These are phyloP conservation scores for Diogma glabrata DNA, from an alignment of 2,888 invertebrate genomes.

Conservation along the genomic window DNA sequence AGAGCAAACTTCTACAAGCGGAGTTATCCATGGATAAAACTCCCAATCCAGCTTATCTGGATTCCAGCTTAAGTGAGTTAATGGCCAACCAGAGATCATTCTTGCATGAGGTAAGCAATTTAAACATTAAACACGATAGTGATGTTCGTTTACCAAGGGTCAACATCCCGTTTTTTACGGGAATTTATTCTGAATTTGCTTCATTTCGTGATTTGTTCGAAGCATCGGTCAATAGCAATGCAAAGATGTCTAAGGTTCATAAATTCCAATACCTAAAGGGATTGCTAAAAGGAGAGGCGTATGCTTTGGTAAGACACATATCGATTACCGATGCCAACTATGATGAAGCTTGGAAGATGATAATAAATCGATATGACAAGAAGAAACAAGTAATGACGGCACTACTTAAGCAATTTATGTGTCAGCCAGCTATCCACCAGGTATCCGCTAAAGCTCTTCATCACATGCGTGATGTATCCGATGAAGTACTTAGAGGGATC, in stretches of 20 bases:
- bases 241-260: not conserved
- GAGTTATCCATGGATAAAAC: too few relatives aligned
- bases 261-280: conserved; percentile 9
- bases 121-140: too few relatives aligned
- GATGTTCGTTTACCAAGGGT: not conserved
- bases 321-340: too few relatives aligned
- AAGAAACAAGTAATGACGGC: not conserved
- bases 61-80: too few relatives aligned
- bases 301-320: not conserved
- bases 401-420: not conserved
- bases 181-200: conserved; percentile 3
- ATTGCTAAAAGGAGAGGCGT: not conserved
- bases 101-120: too few relatives aligned
- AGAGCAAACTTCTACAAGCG: too few relatives aligned
- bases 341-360: not conserved
- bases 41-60: too few relatives aligned
- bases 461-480: not conserved
- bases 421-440: not conserved
- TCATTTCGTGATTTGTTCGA: not conserved
- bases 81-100: too few relatives aligned
- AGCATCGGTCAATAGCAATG: not conserved
- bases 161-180: not conserved
- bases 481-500: conserved; percentile 1
- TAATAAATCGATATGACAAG: not conserved
- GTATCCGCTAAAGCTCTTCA: not conserved